Percentiles rank a stretch among this genome's conserved stretches.
Conservation (phyloP, 37 sponge, comb jelly and placozoan species). For the Ephydatia muelleri region DNA sequence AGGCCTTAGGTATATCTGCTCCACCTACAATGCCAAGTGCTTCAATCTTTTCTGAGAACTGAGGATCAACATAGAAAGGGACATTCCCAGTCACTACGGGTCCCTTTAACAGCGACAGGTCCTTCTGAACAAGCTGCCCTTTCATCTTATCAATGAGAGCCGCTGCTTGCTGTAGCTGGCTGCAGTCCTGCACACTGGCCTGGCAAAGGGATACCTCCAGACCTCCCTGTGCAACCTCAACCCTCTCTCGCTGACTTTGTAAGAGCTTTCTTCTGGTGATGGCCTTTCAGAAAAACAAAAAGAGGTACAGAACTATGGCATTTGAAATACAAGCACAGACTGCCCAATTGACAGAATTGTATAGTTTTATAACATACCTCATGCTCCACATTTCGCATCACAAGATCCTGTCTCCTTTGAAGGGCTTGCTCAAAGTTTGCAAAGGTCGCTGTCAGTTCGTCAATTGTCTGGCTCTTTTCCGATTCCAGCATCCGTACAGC, state of each 20-base stretch:
- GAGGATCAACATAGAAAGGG: slow-evolving; percentile 26
- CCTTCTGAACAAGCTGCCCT: slow-evolving; percentile 33
- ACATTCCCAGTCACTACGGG: slow-evolving; percentile 23
- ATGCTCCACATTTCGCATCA: slow-evolving; percentile 33
- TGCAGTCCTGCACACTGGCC: slow-evolving; percentile 63
- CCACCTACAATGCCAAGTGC: slow-evolving; percentile 57
- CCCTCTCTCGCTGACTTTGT: slow-evolving; percentile 47
- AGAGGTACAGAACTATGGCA: not conserved
- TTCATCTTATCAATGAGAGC: slow-evolving; percentile 35
- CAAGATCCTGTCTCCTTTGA: slow-evolving; percentile 27
- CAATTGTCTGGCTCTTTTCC: slow-evolving; percentile 15
- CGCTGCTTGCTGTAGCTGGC: slow-evolving; percentile 29
- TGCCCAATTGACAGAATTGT: not conserved
- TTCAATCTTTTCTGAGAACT: slow-evolving; percentile 26
- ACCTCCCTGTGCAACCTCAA: slow-evolving; percentile 59
- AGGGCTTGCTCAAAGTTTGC: slow-evolving; percentile 46
- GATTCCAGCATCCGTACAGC: not conserved
- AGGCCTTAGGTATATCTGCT: not conserved
- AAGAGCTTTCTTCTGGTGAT: slow-evolving; percentile 35
- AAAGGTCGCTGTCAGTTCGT: slow-evolving; percentile 34
- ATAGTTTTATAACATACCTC: slow-evolving; percentile 25
- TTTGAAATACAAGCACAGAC: too few species aligned
- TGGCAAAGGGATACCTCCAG: slow-evolving; percentile 52
- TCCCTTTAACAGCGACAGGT: slow-evolving; percentile 25
- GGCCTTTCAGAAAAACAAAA: slow-evolving; percentile 32